Conservation (phyloP, 2,797 vertebrate species). For the Hippoglossus hippoglossus region DNA sequence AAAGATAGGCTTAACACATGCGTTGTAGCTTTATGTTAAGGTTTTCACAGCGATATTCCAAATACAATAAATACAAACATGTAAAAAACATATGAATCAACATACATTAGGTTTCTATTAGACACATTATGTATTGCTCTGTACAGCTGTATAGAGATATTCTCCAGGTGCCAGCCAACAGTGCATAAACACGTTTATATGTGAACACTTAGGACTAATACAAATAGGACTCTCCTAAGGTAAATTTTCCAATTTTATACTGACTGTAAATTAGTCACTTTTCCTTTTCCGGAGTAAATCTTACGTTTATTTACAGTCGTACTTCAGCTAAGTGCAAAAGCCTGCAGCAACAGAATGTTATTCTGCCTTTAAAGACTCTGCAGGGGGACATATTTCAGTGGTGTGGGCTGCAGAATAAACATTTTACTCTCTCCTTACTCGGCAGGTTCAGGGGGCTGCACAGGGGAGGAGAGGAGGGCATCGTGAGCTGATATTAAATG, state of each 20-base stretch:
- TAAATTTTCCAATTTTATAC: slow-evolving; percentile 23
- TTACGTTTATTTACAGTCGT: slow-evolving; percentile 37
- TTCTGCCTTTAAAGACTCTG: slow-evolving; percentile 64
- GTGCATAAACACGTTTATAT: slow-evolving; percentile 27
- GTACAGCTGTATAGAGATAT: slow-evolving; percentile 10
- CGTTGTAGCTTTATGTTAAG: neutral
- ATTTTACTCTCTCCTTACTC: slow-evolving; percentile 44
- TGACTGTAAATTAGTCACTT: slow-evolving; percentile 11
- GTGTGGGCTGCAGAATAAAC: slow-evolving; percentile 59
- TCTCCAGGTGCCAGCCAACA: slow-evolving; percentile 33
- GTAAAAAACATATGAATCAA: slow-evolving; percentile 8
- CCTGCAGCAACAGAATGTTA: slow-evolving; percentile 43
- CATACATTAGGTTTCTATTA: neutral
- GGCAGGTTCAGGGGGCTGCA: slow-evolving; percentile 39
- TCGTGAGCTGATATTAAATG: slow-evolving; percentile 43
- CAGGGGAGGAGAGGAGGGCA: slow-evolving; percentile 28
- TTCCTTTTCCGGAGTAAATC: slow-evolving; percentile 37
- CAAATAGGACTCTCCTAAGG: slow-evolving; percentile 7
- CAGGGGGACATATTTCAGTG: slow-evolving; percentile 51
- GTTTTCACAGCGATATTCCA: neutral
- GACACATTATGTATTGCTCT: neutral
- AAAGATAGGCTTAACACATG: neutral
- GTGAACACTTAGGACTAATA: slow-evolving; percentile 28
- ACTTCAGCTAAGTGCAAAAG: slow-evolving; percentile 34
- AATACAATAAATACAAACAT: neutral